Base-by-base conservation (phyloP, 2,113 vertebrate genomes). In the Psittacus erithacus region DNA sequence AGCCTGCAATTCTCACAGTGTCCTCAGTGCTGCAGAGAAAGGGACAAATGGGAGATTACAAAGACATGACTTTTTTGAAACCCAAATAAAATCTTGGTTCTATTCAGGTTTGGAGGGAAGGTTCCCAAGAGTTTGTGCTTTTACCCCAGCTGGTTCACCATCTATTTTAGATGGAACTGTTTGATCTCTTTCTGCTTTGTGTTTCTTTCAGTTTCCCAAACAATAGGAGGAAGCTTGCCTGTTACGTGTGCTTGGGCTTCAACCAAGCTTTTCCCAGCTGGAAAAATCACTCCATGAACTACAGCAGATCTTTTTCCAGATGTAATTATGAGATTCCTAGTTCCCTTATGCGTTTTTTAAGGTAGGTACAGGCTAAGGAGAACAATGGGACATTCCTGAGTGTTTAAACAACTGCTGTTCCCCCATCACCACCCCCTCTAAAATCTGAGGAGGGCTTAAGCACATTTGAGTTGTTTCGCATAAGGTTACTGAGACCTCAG, bases 211-310 rank as follows among this genome's bases (percentile, higher is more conserved):
- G 93, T 92, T 96, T 94, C 76, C 65, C 53, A 93, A 86, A 97
- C 96, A 97, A 97, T 96, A 91, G 94, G 92, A 97, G 96, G 95
- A 96, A 96, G 86, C 67, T 81, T 2, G 75, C 67, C 49, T 93
- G 71, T 94, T 95, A 84, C 0, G 1, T 91, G n/a, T 76, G 59
- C 87, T 87, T 93, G 92, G 77, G 84, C 79, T 76, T n/a, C 87
- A 86, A 67, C 60, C 70, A 93, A 83, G 65, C 33, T 91, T 94
- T 86, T 92, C 82, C 84, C 94, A 96, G 93, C 90, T 96, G 93
- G 86, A 95, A 97, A 97, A 94, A 76, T 90, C 74, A 86, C 49
- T 92, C 86, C 24, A 22, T 92, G 67, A 91, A 57, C 65, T 84
- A 68, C 46, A 92, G 93, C 88, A 22, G 6, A 0, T 4, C 44